Evolutionary conservation across 2,888 invertebrate species (phyloP).

Genomic region (Eupeodes latifasciatus): DNA sequence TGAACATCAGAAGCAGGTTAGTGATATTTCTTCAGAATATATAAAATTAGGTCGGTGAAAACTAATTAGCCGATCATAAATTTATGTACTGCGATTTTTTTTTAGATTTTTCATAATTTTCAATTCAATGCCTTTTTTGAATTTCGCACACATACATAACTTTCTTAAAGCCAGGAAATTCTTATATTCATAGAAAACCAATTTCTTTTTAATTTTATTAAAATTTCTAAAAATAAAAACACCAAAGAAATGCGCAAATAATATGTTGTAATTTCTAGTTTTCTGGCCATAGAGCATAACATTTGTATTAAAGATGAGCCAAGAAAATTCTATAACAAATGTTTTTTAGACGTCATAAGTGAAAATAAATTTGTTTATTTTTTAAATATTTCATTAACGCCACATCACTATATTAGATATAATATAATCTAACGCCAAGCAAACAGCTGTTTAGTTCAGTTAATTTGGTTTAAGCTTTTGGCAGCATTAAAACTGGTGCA

Average conservation of each 20-base stretch:
- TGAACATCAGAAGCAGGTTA: background rate
- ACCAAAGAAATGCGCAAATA: background rate
- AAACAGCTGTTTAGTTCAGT: conserved; percentile 29
- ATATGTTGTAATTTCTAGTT: conserved; percentile 14
- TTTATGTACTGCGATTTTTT: background rate
- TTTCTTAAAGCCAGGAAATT: too few relatives aligned
- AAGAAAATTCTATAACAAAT: conserved; percentile 11
- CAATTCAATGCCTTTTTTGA: too few relatives aligned
- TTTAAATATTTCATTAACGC: conserved; percentile 37
- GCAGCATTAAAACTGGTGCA: background rate
- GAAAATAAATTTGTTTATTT: conserved; percentile 12
- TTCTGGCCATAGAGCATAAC: too few relatives aligned
- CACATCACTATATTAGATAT: conserved; percentile 4
- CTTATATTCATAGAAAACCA: background rate
- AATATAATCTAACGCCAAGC: conserved; percentile 4
- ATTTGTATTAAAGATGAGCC: background rate
- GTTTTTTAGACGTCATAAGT: conserved; percentile 25
- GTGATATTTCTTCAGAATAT: background rate
- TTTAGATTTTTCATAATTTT: too few relatives aligned
- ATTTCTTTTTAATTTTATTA: background rate
- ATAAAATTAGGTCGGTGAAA: background rate
- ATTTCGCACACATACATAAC: too few relatives aligned
- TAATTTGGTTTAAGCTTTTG: conserved; percentile 21
- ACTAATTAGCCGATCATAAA: background rate
- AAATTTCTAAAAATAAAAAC: conserved; percentile 8